Percentiles rank a stretch among this genome's conserved stretches.
phyloP scores from a whole-genome alignment of 2,113 vertebrate genomes.

The Larimichthys polyactis region DNA sequence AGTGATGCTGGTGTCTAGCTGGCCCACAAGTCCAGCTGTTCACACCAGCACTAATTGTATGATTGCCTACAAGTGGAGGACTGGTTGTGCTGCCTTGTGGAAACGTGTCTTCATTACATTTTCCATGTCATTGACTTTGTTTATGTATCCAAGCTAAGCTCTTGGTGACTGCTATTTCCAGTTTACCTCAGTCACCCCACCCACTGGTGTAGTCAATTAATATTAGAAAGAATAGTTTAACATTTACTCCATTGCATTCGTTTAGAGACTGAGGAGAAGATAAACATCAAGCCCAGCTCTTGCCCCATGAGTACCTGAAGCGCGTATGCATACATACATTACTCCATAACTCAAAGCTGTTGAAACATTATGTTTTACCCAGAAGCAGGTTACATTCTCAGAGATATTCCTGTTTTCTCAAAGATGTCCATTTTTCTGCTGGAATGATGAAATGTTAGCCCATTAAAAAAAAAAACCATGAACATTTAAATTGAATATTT shows the following conservation, averaged over 20 bases:
- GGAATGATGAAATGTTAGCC: no score
- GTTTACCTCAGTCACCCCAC: conserved; percentile 3
- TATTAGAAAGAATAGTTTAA: neutral
- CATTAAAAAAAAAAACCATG: no score
- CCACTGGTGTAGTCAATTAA: neutral
- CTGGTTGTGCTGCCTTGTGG: neutral
- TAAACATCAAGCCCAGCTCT: neutral
- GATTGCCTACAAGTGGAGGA: neutral
- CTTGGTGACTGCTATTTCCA: conserved; percentile 16
- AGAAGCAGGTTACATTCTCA: neutral
- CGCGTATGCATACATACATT: neutral
- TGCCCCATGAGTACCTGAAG: neutral
- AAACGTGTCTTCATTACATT: conserved; percentile 11
- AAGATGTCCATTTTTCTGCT: no score
- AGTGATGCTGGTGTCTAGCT: neutral
- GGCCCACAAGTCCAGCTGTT: conserved; percentile 24
- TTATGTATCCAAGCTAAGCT: neutral
- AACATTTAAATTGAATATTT: no score
- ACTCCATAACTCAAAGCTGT: neutral
- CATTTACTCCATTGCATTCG: neutral
- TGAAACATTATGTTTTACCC: neutral
- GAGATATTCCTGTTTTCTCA: no score
- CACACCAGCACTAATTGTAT: neutral
- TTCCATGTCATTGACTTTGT: conserved; percentile 14
- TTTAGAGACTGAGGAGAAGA: neutral